Conservation (phyloP, 2,113 vertebrate genomes). For the Tichodroma muraria region DNA sequence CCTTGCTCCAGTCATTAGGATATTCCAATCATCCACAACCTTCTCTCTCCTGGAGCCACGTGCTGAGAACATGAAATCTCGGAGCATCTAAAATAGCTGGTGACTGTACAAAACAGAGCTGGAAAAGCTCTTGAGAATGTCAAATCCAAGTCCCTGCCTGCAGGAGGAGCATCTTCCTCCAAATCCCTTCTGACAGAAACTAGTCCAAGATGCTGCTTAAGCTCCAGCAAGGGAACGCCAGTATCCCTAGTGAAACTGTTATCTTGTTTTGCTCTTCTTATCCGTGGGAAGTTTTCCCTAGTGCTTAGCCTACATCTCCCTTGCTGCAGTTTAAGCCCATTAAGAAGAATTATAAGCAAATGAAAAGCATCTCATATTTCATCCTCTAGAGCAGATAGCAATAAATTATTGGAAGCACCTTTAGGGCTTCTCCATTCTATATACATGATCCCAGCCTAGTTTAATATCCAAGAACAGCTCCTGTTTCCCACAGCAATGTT, state of each 20-base stretch:
- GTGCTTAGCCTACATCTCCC: background rate
- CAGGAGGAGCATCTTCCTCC: background rate
- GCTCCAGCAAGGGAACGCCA: background rate
- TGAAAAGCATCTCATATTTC: background rate
- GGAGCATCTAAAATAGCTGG: background rate
- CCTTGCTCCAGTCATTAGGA: background rate
- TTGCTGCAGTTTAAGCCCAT: slow-evolving; percentile 1
- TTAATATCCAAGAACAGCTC: background rate
- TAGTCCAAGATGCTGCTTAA: background rate
- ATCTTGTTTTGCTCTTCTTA: background rate
- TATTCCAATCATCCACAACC: background rate
- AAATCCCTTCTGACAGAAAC: background rate
- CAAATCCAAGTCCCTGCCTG: background rate
- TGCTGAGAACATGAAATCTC: background rate
- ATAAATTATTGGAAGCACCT: background rate
- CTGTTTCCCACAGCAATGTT: background rate
- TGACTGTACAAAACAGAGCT: background rate
- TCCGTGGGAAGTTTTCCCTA: background rate
- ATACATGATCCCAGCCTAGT: background rate
- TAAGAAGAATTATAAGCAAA: slow-evolving; percentile 10
- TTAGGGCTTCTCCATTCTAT: background rate
- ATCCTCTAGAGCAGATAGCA: background rate
- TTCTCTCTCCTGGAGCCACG: fast-evolving
- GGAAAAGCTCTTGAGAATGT: background rate
- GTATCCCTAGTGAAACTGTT: background rate